Percentiles rank a stretch among this genome's conserved stretches.
phyloP scores from a whole-genome alignment of 2,888 invertebrate species.

The Brachyopa scutellaris region DNA sequence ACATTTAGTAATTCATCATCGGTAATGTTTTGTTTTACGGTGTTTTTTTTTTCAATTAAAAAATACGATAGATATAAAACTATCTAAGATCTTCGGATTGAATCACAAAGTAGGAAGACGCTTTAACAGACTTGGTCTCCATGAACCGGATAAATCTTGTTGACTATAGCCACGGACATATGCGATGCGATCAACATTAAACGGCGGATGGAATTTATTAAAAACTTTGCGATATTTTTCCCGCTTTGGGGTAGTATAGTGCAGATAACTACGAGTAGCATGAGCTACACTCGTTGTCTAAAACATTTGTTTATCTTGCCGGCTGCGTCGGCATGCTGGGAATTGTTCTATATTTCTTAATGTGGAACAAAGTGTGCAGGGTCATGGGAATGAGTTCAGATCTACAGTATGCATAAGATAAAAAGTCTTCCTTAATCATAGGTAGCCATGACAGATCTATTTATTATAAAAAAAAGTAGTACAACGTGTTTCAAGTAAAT shows the following conservation, averaged over 20 bases:
- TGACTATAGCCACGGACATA: conserved; percentile 40
- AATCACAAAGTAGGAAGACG: conserved; percentile 18
- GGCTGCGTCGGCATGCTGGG: conserved; percentile 43
- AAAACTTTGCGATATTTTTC: conserved; percentile 46
- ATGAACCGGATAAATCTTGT: conserved; percentile 66
- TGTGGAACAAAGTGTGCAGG: conserved; percentile 25
- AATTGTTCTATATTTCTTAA: conserved; percentile 33
- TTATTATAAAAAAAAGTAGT: too few relatives aligned
- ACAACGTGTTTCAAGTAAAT: too few relatives aligned
- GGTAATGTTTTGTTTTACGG: neutral
- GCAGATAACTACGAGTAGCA: neutral
- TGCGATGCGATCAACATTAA: conserved; percentile 58
- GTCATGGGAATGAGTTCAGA: conserved; percentile 10
- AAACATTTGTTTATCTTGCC: conserved; percentile 20
- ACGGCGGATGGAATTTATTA: conserved; percentile 73
- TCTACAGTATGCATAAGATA: too few relatives aligned
- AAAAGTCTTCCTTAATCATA: too few relatives aligned
- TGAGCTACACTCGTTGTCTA: neutral
- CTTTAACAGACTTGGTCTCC: neutral
- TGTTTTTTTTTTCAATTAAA: neutral
- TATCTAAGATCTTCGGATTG: conserved; percentile 14
- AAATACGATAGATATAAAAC: neutral
- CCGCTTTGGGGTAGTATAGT: conserved; percentile 18
- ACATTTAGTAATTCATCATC: conserved; percentile 18
- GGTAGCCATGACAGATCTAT: too few relatives aligned